Evolutionary conservation across 2,113 vertebrate species (phyloP).

Genomic region (Dryoscopus gambensis): DNA sequence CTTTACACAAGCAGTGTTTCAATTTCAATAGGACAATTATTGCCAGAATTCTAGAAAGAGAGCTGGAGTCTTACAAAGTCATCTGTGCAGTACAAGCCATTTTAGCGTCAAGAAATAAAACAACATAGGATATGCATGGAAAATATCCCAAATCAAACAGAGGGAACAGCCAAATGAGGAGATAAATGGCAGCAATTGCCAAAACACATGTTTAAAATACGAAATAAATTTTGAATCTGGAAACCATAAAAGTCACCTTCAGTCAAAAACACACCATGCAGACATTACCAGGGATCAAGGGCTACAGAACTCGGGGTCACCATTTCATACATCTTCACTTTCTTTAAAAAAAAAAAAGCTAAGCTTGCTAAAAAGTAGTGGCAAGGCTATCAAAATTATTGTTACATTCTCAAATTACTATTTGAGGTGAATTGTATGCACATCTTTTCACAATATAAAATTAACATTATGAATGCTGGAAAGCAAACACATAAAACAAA

Average conservation of each 20-base stretch:
- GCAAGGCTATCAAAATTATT: neutral
- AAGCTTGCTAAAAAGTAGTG: neutral
- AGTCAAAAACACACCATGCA: neutral
- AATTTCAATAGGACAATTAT: constrained; percentile 47
- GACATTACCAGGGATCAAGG: neutral
- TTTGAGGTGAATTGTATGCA: neutral
- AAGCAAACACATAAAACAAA: neutral
- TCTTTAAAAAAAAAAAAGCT: neutral
- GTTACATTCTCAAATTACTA: neutral
- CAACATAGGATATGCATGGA: constrained; percentile 5
- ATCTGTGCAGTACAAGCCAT: neutral
- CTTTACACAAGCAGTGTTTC: constrained; percentile 20
- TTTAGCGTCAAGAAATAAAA: constrained; percentile 35
- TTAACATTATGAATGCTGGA: neutral
- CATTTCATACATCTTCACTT: neutral
- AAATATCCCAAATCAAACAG: constrained; percentile 9
- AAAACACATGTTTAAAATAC: constrained; percentile 7
- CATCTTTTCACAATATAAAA: neutral
- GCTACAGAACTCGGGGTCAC: neutral
- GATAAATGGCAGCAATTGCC: constrained; percentile 1
- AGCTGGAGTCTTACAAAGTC: constrained; percentile 32
- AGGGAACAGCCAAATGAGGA: neutral
- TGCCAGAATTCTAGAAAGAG: constrained; percentile 36
- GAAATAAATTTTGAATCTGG: constrained; percentile 22
- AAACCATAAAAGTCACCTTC: constrained; percentile 15